Evolutionary conservation across 2,113 vertebrate species (phyloP), one percentile per base, ranked within the genome.

Genomic region (Carettochelys insculpta): DNA sequence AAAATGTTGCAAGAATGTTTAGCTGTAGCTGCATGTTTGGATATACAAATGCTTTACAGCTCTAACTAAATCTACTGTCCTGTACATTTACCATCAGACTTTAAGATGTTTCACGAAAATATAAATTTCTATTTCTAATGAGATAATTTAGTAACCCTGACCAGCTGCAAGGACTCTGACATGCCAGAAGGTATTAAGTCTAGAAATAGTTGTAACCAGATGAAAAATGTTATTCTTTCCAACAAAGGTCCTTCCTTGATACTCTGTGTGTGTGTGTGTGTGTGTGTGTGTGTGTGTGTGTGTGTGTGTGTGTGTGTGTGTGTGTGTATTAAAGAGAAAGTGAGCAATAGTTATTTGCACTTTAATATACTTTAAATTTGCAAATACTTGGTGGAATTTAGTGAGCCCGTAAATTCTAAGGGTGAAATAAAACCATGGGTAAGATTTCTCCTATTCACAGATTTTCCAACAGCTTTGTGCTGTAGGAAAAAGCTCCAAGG

Each of bases 41-140:
- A 80, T 31, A 48, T 43, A 85, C 83, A 92, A 94, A 78, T 0
- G 1, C 61, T 90, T 91, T 65, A 54, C 3, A 9, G 82, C 14
- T 56, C 77, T 95, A 87, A 93, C 94, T 86, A 93, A 89, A 94
- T 96, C 93, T 94, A 82, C 89, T 81, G 76, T 88, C 91, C 54
- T 82, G 78, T n/a, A 2, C 4, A 2, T 83, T 95, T 27, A 83
- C 88, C 88, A 58, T 87, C 89, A 81, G 73, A n/a, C 89, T 83
- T 24, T 83, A 48, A 81, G 89, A 65, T 52, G 71, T 27, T 82
- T 84, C 45, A 65, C 27, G 51, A 86, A 92, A 86, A 82, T 1
- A 95, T 86, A 71, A 95, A 90, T 85, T 73, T 91, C 90, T 88
- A n/a, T 75, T 83, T 52, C 41, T 56, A 27, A 93, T 86, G 91